Percentiles rank a stretch among this genome's conserved stretches.
phyloP scores from a whole-genome alignment of 2,113 vertebrate genomes.

The Otus sunia region DNA sequence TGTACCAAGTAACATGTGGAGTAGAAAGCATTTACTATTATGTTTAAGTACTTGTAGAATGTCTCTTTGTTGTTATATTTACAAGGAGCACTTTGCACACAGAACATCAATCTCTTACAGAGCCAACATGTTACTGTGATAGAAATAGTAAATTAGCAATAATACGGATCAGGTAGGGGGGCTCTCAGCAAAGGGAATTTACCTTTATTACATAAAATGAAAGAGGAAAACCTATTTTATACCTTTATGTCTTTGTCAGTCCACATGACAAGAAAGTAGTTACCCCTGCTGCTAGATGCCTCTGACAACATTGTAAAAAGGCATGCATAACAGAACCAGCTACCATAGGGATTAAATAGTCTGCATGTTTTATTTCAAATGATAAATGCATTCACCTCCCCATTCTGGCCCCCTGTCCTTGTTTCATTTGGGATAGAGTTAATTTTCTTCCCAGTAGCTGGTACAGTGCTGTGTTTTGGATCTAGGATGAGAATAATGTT shows the following conservation, averaged over 20 bases:
- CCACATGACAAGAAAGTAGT: not conserved
- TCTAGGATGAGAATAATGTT: not conserved
- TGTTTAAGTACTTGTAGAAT: not conserved
- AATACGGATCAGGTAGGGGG: not conserved
- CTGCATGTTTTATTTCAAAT: not conserved
- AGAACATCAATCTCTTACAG: not conserved
- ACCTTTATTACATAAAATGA: constrained; percentile 10
- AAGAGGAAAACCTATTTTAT: not conserved
- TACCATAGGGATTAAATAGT: not conserved
- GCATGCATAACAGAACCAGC: not conserved
- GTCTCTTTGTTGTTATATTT: constrained; percentile 32
- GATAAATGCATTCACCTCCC: not conserved
- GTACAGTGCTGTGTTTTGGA: not conserved
- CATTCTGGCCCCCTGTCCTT: not conserved
- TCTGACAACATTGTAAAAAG: not conserved
- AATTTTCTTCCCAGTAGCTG: not conserved
- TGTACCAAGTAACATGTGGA: not conserved
- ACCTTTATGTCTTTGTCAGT: constrained; percentile 23
- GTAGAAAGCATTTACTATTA: constrained; percentile 8
- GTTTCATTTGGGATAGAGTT: not conserved
- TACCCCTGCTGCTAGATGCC: constrained; percentile 2
- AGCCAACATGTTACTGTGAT: not conserved
- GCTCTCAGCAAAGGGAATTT: not conserved
- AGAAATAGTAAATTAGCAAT: constrained; percentile 33
- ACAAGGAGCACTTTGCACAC: not conserved